Base-by-base conservation (phyloP, 2,888 invertebrate genomes). In the Eulithis testata region DNA sequence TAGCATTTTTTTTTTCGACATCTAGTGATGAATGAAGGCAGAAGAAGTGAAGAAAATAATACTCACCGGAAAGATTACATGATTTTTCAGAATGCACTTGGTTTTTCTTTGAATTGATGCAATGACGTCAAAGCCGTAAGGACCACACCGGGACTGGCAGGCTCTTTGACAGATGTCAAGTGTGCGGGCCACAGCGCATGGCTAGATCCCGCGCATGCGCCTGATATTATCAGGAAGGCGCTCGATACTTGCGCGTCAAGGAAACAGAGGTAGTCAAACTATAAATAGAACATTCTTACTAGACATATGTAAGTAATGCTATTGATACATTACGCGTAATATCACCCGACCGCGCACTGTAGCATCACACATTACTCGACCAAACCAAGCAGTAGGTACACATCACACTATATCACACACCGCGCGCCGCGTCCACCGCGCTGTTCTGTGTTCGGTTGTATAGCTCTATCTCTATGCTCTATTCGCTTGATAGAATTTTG, bases 121-220 rank as follows among this genome's bases (percentile, higher is more conserved):
- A 76, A 78, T 87, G 88, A 89, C 89, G 89, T 89, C 88, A 83
- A 81, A 76, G 44, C 44, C 44, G 2, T 3, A 11, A 44, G 77
- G 72, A 72, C 76, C 69, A 68, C 76, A 68, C 73, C 75, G 72
- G 70, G 74, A 76, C 74, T 82, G 76, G 11, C 37, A 36, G 14
- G 21, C 74, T 81, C 84, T 87, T 83, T 90, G 90, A 89, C 91
- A 90, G 84, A 73, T 87, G 89, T 86, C 86, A 87, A n/a, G 27
- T 27, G 7, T 7, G 11, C 21, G 31, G 5, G 51, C 49, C 37
- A 54, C 45, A 62, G 84, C 88, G 86, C 87, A 86, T 78, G 86
- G 68, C 71, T 53, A 63, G 21, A 57, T 11, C 2, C 14, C 68
- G 70, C 82, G 86, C 91, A 84, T 85, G 90, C 89, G 89, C 73